Evolutionary conservation across 2,113 vertebrate species (phyloP).

Genomic region (Toxotes jaculatrix): DNA sequence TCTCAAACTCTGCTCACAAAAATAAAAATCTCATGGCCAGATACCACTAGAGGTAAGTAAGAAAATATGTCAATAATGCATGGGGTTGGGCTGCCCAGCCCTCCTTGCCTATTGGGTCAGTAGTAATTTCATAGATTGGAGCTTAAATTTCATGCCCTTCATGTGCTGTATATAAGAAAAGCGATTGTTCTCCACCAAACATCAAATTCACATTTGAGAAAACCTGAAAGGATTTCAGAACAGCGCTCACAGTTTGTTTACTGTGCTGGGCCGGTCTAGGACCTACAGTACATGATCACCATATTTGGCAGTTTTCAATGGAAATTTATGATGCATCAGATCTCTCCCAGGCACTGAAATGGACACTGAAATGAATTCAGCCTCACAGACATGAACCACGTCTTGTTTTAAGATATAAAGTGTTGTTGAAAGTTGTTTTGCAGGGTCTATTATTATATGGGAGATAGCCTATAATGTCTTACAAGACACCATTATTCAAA

Average conservation of each 20-base stretch:
- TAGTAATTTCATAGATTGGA: background rate
- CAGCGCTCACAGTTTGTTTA: too few relatives aligned
- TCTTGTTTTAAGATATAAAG: constrained; percentile 5
- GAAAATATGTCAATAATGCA: constrained; percentile 3
- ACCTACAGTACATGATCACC: background rate
- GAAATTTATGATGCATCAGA: constrained; percentile 1
- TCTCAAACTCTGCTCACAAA: background rate
- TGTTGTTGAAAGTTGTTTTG: constrained; percentile 34
- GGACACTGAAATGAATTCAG: constrained; percentile 8
- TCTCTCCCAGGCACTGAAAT: constrained; percentile 18
- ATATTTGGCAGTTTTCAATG: background rate
- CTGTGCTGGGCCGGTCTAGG: too few relatives aligned
- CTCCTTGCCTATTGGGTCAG: background rate
- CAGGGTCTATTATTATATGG: constrained; percentile 20
- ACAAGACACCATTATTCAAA: constrained; percentile 69
- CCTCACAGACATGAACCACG: constrained; percentile 7
- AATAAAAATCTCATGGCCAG: background rate
- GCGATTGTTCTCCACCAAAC: background rate
- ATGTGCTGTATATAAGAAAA: constrained; percentile 4
- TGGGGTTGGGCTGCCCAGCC: background rate
- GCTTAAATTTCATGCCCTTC: background rate
- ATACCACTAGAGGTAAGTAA: background rate
- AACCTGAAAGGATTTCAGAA: background rate
- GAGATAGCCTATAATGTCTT: constrained; percentile 38
- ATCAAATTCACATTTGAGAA: background rate